These are phyloP conservation scores for Catagonus wagneri DNA, from an alignment of 2,113 vertebrate genomes.

Conservation along the genomic window DNA sequence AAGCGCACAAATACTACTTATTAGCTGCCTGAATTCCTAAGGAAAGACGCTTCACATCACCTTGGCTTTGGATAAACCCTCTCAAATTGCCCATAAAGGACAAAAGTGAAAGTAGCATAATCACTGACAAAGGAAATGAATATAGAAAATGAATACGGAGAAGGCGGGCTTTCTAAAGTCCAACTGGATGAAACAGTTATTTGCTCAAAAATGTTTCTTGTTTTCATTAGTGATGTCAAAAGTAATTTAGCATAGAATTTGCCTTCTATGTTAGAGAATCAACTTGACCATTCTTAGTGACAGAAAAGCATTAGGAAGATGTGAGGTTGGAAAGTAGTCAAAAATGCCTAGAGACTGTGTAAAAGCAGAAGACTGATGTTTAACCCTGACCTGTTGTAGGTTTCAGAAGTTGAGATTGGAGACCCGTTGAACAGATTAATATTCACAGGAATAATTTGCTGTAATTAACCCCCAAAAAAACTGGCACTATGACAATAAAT, in stretches of 20 bases:
- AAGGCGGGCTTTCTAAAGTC: not conserved
- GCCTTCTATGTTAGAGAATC: not conserved
- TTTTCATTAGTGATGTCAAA: not conserved
- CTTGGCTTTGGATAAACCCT: not conserved
- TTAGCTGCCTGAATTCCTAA: not conserved
- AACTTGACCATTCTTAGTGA: not conserved
- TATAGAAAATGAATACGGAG: not conserved
- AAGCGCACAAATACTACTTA: not conserved
- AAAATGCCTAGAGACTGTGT: not conserved
- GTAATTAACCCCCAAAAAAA: not conserved
- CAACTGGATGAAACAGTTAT: not conserved
- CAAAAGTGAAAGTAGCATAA: not conserved
- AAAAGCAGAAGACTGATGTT: not conserved
- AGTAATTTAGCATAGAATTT: not conserved
- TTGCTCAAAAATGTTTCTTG: not conserved
- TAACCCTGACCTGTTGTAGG: not conserved
- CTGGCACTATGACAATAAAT: not conserved
- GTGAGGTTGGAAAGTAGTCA: not conserved
- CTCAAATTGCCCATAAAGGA: constrained; percentile 37
- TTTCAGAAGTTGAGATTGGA: not conserved
- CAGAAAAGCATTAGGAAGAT: not conserved
- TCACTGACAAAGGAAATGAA: not conserved
- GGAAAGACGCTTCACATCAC: not conserved
- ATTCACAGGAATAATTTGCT: not conserved
- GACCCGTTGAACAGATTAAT: not conserved